phyloP scores from a whole-genome alignment of 92 coral and sea anemone genomes.

The Scolanthus callimorphus region DNA sequence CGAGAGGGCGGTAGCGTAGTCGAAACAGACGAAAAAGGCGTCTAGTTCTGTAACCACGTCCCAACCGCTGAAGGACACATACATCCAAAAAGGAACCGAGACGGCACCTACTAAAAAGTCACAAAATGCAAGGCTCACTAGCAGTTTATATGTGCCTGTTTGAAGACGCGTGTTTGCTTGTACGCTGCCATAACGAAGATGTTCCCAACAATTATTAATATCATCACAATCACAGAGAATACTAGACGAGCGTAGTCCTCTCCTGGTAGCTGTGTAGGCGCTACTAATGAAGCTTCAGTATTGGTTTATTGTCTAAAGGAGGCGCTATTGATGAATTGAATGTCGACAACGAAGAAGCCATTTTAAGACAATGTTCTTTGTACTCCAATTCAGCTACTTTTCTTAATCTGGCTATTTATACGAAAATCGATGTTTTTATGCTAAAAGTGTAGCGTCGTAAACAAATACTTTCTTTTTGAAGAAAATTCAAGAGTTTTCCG shows the following conservation, averaged over 20 bases:
- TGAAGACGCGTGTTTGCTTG: slow-evolving; percentile 50
- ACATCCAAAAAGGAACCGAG: slow-evolving; percentile 71
- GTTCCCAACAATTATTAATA: slow-evolving; percentile 52
- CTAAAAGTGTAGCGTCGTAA: too few species aligned
- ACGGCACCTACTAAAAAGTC: slow-evolving; percentile 75
- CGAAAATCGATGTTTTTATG: too few species aligned
- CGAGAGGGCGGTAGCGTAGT: slow-evolving; percentile 37
- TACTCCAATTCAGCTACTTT: too few species aligned
- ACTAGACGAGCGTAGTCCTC: slow-evolving; percentile 32
- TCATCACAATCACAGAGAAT: slow-evolving; percentile 41
- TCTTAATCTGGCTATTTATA: too few species aligned
- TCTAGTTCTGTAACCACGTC: slow-evolving; percentile 1
- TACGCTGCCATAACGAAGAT: slow-evolving; percentile 55
- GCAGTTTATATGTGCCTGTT: slow-evolving; percentile 55
- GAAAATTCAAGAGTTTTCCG: too few species aligned
- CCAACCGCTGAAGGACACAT: slow-evolving; percentile 10
- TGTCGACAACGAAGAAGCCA: too few species aligned
- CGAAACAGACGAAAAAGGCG: slow-evolving; percentile 27
- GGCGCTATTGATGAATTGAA: too few species aligned
- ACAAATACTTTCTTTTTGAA: too few species aligned
- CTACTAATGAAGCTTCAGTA: too few species aligned
- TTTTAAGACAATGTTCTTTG: too few species aligned
- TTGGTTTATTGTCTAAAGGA: too few species aligned
- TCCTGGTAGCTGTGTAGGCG: too few species aligned
- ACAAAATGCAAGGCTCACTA: slow-evolving; percentile 69